These are phyloP conservation scores for Delia radicum DNA, from an alignment of 1,140 invertebrate species.

Conservation along the genomic window DNA sequence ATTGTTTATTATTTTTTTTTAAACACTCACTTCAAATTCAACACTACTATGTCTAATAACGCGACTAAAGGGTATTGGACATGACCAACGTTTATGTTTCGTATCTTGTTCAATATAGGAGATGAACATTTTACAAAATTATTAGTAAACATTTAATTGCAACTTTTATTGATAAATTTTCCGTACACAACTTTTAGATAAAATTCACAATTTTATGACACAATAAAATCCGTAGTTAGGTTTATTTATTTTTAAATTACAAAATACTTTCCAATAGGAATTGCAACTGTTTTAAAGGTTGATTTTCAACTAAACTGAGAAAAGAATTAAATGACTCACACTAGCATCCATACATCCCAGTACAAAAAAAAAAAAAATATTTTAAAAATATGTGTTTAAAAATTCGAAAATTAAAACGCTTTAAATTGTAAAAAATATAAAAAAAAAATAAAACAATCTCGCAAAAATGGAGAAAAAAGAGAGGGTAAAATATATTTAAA, in stretches of 20 bases:
- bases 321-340: background rate
- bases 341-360: background rate
- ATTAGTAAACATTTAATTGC: background rate
- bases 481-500: background rate
- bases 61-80: conserved; percentile 8
- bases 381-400: background rate
- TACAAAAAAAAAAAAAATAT: background rate
- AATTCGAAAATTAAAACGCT: background rate
- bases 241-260: no score
- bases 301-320: background rate
- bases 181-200: background rate
- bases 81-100: conserved; percentile 3
- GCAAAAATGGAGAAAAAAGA: background rate
- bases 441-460: background rate
- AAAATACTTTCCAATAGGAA: no score
- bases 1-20: background rate
- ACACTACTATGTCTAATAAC: background rate
- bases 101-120: conserved; percentile 5
- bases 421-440: background rate
- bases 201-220: background rate
- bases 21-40: conserved; percentile 21
- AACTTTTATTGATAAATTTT: no score
- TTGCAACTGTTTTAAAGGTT: background rate
- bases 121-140: conserved; percentile 2
- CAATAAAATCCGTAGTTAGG: no score